Base-by-base conservation (phyloP, 2,113 vertebrate species). In the Chaetorhynchus papuensis region DNA sequence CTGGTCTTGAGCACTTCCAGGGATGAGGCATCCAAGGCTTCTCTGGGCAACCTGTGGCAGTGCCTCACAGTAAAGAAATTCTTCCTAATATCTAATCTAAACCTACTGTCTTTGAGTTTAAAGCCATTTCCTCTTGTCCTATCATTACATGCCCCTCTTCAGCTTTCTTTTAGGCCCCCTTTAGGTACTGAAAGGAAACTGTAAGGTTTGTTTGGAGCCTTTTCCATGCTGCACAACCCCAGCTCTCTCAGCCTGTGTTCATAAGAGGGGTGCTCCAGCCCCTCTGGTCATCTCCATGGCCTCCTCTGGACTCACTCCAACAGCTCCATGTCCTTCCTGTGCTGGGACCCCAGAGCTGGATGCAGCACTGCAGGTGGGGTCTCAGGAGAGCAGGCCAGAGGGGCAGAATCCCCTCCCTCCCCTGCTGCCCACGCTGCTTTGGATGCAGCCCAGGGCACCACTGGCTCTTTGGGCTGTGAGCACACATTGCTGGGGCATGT, bases 401-500 rank as follows among this genome's bases (percentile, higher is more conserved):
- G 30, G 39, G 1, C 70, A 61, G 30, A 42, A 41, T 42, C 26
- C 21, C n/a, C 26, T 61, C 13, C 15, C 21, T 49, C 0, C 18
- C 70, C 47, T 54, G n/a, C 41, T 69, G 70, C 0, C 47, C 26
- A 23, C 1, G 0, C 13, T 47, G n/a, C 41, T 61, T 33, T 54
- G 21, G 30, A 54, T 61, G 17, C 54, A 83, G n/a, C 18, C 15
- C 41, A 35, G 78, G 28, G 1, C 17, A 12, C 0, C 0, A 14
- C 39, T 82, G 53, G 7, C 37, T 41, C 15, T 69, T 26, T 49
- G 63, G 61, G 30, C 47, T 75, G 9, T 1, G 9, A 26, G 20
- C 2, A 0, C 24, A 0, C 30, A 18, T 22, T 1, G n/a, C 45
- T 4, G 26, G 41, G 17, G 47, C 24, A 9, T 26, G 19, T 17